phyloP scores from a whole-genome alignment of 2,888 invertebrate genomes.

The Cheilosia grossa region DNA sequence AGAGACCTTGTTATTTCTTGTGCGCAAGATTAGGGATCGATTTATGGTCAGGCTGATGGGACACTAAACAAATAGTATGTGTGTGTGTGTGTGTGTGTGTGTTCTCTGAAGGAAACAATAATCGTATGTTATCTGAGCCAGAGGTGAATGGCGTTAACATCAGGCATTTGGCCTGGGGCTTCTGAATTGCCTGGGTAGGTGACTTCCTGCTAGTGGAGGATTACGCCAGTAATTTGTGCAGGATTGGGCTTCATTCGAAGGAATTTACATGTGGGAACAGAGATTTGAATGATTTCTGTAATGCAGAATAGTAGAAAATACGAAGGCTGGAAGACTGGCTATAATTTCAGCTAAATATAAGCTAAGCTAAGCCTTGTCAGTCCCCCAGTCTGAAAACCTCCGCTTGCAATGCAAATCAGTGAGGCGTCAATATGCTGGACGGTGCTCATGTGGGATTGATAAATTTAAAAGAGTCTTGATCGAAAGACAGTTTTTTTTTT shows the following conservation, averaged over 20 bases:
- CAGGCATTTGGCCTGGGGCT: slow-evolving; percentile 40
- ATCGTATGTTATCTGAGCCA: slow-evolving; percentile 63
- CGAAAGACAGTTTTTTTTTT: no score
- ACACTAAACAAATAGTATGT: slow-evolving; percentile 34
- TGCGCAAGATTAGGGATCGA: slow-evolving; percentile 69
- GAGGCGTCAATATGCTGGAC: no score
- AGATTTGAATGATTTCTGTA: no score
- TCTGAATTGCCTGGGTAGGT: slow-evolving; percentile 37
- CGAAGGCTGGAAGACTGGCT: no score
- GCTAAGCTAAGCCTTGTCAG: no score
- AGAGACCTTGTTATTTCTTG: slow-evolving; percentile 54
- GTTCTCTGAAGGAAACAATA: slow-evolving; percentile 58
- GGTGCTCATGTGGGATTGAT: no score
- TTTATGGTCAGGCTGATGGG: slow-evolving; percentile 60
- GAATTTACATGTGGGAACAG: not conserved
- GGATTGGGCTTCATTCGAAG: not conserved
- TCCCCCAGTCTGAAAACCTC: no score
- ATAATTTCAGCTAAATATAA: no score
- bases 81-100: not conserved
- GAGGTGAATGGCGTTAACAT: slow-evolving; percentile 72
- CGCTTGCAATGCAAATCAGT: no score
- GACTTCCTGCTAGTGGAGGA: slow-evolving; percentile 44
- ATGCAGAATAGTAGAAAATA: no score
- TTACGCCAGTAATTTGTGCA: slow-evolving; percentile 40
- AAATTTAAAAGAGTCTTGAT: no score